Percentiles rank a stretch among this genome's conserved stretches.
phyloP scores from a whole-genome alignment of 2,888 invertebrate species.

The Pyrrhia umbra region DNA sequence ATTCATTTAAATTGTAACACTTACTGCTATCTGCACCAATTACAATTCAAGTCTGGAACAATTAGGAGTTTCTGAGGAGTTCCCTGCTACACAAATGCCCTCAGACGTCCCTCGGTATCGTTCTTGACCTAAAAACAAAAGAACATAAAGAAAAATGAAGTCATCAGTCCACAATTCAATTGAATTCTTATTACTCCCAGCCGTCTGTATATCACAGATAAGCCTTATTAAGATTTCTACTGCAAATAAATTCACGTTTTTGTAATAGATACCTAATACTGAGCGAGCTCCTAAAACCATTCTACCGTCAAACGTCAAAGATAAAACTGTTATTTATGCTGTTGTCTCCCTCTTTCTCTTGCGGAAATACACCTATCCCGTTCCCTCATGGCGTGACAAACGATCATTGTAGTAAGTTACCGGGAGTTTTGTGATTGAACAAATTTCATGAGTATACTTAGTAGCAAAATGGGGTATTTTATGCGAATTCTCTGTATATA shows the following conservation, averaged over 20 bases:
- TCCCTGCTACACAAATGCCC: not conserved
- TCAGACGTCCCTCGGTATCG: not conserved
- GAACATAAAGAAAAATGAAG: conserved; percentile 26
- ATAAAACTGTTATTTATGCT: conserved; percentile 69
- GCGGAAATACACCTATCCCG: conserved; percentile 44
- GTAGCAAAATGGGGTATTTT: conserved; percentile 63
- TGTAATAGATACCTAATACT: conserved; percentile 53
- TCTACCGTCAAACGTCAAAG: conserved; percentile 56
- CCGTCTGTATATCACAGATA: conserved; percentile 37
- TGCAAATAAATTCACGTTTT: conserved; percentile 57
- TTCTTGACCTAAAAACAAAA: conserved; percentile 10
- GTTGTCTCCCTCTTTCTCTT: conserved; percentile 60
- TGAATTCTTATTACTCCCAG: conserved; percentile 16
- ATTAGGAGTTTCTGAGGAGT: too few relatives aligned
- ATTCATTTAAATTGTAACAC: too few relatives aligned
- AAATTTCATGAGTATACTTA: conserved; percentile 71
- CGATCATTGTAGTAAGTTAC: conserved; percentile 66
- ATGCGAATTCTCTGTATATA: conserved; percentile 43
- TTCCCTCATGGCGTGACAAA: conserved; percentile 75
- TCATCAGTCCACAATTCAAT: conserved; percentile 31
- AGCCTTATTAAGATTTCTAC: conserved; percentile 44
- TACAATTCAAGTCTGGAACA: too few relatives aligned
- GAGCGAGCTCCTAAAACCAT: conserved; percentile 52
- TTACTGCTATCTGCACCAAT: too few relatives aligned
- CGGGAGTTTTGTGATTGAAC: conserved; percentile 72